Conservation (phyloP, 2,888 invertebrate genomes). For the Drosophila macrospina region DNA sequence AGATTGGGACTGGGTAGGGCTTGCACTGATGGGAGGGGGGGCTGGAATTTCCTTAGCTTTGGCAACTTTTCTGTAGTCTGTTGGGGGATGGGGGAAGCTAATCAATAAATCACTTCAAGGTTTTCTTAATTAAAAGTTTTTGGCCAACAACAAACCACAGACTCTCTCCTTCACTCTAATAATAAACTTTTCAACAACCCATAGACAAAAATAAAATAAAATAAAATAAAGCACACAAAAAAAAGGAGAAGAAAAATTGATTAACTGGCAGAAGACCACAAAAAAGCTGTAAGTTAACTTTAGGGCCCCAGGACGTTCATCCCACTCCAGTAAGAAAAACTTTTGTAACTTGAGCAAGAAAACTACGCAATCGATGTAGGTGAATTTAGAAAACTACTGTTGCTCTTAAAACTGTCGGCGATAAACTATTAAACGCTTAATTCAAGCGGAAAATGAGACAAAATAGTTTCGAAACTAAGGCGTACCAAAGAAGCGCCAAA, state of each 20-base stretch:
- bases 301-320: conserved; percentile 33
- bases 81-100: conserved; percentile 41
- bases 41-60: conserved; percentile 21
- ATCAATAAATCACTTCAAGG: conserved; percentile 85
- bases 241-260: conserved; percentile 68
- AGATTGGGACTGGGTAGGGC: background rate
- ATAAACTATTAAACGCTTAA: conserved; percentile 84
- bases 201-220: conserved; percentile 10
- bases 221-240: conserved; percentile 25
- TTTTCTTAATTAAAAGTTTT: conserved; percentile 84
- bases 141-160: conserved; percentile 69
- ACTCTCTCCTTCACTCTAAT: conserved; percentile 18
- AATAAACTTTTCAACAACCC: conserved; percentile 71
- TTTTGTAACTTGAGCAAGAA: conserved; percentile 70
- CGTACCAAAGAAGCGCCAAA: conserved; percentile 33
- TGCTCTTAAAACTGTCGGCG: conserved; percentile 53
- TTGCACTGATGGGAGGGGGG: conserved; percentile 2
- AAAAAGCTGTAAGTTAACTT: conserved; percentile 54
- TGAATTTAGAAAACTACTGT: conserved; percentile 48
- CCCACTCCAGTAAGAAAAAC: conserved; percentile 60
- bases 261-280: conserved; percentile 74
- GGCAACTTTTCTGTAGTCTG: conserved; percentile 1
- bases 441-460: conserved; percentile 84
- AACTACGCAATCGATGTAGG: conserved; percentile 41
- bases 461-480: conserved; percentile 77